Percentiles rank a stretch among this genome's conserved stretches.
Conservation (phyloP, 2,113 vertebrate species). For the Peromyscus polionotus region DNA sequence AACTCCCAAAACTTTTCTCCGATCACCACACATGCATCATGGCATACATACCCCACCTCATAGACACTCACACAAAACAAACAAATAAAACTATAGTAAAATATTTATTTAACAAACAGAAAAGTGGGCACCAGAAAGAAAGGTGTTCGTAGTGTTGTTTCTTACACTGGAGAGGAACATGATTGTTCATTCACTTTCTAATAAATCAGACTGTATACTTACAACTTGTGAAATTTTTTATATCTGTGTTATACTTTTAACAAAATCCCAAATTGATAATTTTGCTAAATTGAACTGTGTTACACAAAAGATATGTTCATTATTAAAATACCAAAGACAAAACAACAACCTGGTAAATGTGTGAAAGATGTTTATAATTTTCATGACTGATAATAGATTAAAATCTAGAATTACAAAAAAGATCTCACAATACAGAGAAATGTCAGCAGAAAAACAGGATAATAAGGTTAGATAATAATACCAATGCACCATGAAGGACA, state of each 20-base stretch:
- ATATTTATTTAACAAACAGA: not conserved
- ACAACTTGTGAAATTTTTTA: not conserved
- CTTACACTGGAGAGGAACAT: not conserved
- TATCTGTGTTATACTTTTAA: constrained; percentile 13
- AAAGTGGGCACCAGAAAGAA: not conserved
- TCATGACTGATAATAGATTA: not conserved
- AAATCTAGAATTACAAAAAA: not conserved
- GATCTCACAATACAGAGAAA: not conserved
- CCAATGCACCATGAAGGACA: not conserved
- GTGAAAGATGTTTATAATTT: not conserved
- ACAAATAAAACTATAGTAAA: not conserved
- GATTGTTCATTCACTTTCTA: not conserved
- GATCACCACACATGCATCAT: not conserved
- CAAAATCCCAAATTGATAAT: not conserved
- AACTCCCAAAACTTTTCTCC: not conserved
- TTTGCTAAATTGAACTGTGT: not conserved
- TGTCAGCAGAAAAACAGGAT: not conserved
- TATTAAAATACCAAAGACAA: not conserved
- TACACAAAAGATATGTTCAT: not conserved
- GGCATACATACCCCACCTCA: not conserved
- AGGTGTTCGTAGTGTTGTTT: not conserved
- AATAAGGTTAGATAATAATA: not conserved
- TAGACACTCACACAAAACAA: not conserved
- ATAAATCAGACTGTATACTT: not conserved
- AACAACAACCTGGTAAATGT: not conserved